Evolutionary conservation across 2,113 vertebrate genomes (phyloP).

Genomic region (Struthidea cinerea): DNA sequence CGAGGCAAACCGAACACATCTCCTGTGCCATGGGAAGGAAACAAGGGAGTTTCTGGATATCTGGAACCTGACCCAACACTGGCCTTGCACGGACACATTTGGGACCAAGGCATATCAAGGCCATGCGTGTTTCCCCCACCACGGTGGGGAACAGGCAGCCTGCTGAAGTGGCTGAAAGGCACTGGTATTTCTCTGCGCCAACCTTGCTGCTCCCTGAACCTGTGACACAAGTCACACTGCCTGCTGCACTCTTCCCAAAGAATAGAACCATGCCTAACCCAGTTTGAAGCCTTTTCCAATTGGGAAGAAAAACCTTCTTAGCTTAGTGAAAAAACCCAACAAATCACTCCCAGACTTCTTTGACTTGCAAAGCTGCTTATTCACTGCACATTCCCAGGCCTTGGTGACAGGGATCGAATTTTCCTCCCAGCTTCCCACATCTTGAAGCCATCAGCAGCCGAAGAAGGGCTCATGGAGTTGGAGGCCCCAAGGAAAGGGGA

Average conservation of each 20-base stretch:
- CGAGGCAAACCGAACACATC: not conserved
- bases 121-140: too few species aligned
- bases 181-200: not conserved
- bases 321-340: not conserved
- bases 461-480: not conserved
- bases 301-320: not conserved
- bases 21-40: not conserved
- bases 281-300: not conserved
- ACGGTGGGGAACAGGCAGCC: not conserved
- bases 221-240: not conserved
- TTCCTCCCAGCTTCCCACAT: slow-evolving; percentile 10
- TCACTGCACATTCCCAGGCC: not conserved
- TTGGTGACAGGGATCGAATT: not conserved
- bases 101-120: rapidly evolving
- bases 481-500: not conserved
- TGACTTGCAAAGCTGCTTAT: slow-evolving; percentile 5
- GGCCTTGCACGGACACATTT: not conserved
- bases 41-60: not conserved
- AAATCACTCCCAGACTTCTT: not conserved
- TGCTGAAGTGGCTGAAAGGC: not conserved
- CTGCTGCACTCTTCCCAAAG: not conserved
- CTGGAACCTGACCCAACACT: not conserved
- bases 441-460: slow-evolving; percentile 54
- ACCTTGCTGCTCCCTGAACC: not conserved
- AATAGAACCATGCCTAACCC: not conserved